Conservation (phyloP, 1,140 invertebrate genomes). For the Drosophila tristis region DNA sequence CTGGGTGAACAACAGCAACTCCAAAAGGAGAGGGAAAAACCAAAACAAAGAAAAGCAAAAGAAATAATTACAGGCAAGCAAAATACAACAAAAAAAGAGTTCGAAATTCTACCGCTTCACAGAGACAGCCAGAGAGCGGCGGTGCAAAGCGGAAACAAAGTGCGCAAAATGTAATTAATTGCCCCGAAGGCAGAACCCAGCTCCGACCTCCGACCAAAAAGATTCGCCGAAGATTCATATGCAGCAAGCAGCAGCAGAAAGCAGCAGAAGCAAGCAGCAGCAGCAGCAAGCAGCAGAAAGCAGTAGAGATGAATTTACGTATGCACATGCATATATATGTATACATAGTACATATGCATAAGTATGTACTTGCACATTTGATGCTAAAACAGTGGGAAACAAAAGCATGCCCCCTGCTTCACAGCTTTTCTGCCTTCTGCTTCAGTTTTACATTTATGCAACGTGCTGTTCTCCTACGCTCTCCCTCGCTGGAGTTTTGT, state of each 20-base stretch:
- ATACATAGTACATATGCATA: too few species aligned
- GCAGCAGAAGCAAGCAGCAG: not conserved
- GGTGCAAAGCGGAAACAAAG: slow-evolving; percentile 74
- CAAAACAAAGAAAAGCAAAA: slow-evolving; percentile 32
- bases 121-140: slow-evolving; percentile 8
- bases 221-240: slow-evolving; percentile 20
- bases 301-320: too few species aligned
- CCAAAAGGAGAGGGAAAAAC: not conserved
- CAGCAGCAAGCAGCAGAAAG: slow-evolving; percentile 2
- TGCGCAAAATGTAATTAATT: slow-evolving; percentile 83
- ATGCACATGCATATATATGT: too few species aligned
- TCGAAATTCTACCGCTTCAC: slow-evolving; percentile 62
- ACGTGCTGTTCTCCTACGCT: not conserved
- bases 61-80: slow-evolving; percentile 52
- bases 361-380: too few species aligned
- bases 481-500: slow-evolving; percentile 9
- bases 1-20: slow-evolving; percentile 6
- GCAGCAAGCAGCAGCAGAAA: slow-evolving; percentile 20
- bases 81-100: slow-evolving; percentile 9
- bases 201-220: slow-evolving; percentile 15
- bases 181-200: slow-evolving; percentile 10
- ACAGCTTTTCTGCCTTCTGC: too few species aligned
- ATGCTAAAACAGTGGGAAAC: too few species aligned
- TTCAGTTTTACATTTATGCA: too few species aligned
- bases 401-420: too few species aligned